phyloP scores from a whole-genome alignment of 2,888 invertebrate species.

The Cheilosia grossa region DNA sequence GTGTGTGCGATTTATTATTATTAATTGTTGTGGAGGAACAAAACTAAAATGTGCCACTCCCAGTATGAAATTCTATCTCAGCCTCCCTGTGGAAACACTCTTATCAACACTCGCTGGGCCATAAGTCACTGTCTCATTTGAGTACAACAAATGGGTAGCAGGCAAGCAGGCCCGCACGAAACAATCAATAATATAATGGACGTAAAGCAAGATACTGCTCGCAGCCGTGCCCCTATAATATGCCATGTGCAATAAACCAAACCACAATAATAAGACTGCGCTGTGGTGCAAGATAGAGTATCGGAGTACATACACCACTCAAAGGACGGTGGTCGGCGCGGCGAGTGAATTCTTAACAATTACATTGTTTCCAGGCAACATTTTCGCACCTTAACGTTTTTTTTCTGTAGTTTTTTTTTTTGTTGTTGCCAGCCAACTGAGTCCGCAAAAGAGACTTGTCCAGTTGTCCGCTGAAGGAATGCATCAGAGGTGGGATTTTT shows the following conservation, averaged over 20 bases:
- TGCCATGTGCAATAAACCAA: conserved; percentile 70
- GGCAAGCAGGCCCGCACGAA: conserved; percentile 64
- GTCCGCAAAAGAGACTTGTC: not conserved
- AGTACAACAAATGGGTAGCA: conserved; percentile 70
- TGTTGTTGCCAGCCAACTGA: not conserved
- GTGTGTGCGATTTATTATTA: conserved; percentile 67
- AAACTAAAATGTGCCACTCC: conserved; percentile 64
- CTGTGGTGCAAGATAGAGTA: conserved; percentile 60
- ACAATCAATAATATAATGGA: conserved; percentile 74
- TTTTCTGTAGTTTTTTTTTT: not conserved
- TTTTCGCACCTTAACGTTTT: conserved; percentile 67
- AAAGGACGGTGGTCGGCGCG: conserved; percentile 29
- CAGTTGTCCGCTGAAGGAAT: conserved; percentile 16
- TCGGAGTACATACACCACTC: conserved; percentile 48
- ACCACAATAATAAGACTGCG: conserved; percentile 46
- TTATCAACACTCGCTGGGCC: conserved; percentile 71
- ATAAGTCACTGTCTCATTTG: conserved; percentile 75
- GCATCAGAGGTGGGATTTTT: conserved; percentile 10
- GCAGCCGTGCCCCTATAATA: conserved; percentile 64
- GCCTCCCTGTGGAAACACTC: conserved; percentile 42
- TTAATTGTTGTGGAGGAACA: conserved; percentile 55
- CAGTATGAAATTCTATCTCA: conserved; percentile 70
- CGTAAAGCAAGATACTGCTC: conserved; percentile 64
- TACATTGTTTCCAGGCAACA: conserved; percentile 65
- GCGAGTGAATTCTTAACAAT: conserved; percentile 55